A percentile compares a stretch with the other conserved stretches of the same genome.
These are phyloP conservation scores for Coleophora deauratella DNA, from an alignment of 2,888 invertebrate genomes.

Conservation along the genomic window DNA sequence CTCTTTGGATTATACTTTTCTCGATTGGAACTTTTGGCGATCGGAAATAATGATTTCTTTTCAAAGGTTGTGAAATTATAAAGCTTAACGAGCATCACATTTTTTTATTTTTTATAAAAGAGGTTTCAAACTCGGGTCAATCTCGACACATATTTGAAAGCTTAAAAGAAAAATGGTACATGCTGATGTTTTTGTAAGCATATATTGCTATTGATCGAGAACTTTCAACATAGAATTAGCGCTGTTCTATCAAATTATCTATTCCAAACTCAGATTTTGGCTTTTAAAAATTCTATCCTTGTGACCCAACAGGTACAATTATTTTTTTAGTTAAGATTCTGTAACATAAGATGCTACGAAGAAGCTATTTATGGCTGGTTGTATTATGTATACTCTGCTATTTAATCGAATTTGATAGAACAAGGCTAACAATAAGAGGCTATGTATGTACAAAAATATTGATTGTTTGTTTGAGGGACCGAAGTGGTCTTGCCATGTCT, in stretches of 20 bases:
- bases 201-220: constrained; percentile 34
- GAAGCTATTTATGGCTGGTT: constrained; percentile 27
- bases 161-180: constrained; percentile 39
- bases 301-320: constrained; percentile 12
- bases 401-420: constrained; percentile 33
- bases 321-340: background rate
- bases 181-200: constrained; percentile 33
- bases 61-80: too few relatives aligned
- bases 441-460: constrained; percentile 56
- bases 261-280: too few relatives aligned
- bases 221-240: constrained; percentile 29
- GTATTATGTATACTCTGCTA: constrained; percentile 19
- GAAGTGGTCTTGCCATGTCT: constrained; percentile 57
- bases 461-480: constrained; percentile 41
- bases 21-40: too few relatives aligned
- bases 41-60: too few relatives aligned
- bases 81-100: too few relatives aligned
- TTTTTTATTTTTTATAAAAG: constrained; percentile 1
- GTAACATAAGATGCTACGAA: constrained; percentile 29
- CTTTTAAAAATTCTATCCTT: constrained; percentile 7
- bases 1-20: too few relatives aligned
- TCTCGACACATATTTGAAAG: constrained; percentile 14
- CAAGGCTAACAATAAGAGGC: constrained; percentile 54
- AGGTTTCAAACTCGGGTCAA: constrained; percentile 21
- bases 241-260: constrained; percentile 50